Conservation (phyloP, 1,140 invertebrate species). For the Amphibalanus amphitrite region DNA sequence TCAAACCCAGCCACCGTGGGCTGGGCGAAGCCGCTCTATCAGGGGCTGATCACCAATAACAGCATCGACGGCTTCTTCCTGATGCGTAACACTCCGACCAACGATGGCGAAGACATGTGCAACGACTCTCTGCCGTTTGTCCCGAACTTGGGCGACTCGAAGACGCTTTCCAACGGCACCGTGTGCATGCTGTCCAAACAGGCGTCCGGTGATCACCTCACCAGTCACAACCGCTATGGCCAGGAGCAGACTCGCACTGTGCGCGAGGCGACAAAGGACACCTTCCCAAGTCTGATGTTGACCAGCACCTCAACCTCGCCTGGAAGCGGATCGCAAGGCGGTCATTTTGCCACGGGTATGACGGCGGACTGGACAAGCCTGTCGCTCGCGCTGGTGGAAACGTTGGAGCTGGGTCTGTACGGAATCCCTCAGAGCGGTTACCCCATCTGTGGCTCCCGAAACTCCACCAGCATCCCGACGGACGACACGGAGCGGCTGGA, state of each 20-base stretch:
- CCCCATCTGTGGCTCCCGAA: constrained; percentile 28
- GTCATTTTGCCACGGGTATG: constrained; percentile 11
- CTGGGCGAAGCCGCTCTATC: neutral
- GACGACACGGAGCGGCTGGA: constrained; percentile 8
- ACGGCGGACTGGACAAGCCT: constrained; percentile 9
- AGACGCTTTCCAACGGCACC: neutral
- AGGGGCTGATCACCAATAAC: neutral
- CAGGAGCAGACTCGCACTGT: neutral
- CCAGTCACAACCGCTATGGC: constrained; percentile 7
- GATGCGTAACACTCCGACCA: constrained; percentile 14
- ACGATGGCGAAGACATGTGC: constrained; percentile 4
- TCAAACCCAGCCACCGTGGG: neutral
- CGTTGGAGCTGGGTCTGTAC: constrained; percentile 25
- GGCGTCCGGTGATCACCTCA: neutral
- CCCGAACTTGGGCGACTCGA: neutral
- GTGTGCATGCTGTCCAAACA: constrained; percentile 5
- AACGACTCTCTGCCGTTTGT: neutral
- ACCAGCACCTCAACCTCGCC: constrained; percentile 14
- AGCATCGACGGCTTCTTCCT: constrained; percentile 13
- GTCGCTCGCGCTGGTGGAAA: constrained; percentile 12
- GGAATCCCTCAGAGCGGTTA: constrained; percentile 29
- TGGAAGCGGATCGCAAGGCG: constrained; percentile 10
- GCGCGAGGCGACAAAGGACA: neutral
- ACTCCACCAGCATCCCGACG: constrained; percentile 6
- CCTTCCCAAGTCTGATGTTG: constrained; percentile 6